Base-by-base conservation (phyloP, 2,113 vertebrate species). In the Sebastes schlegelii region DNA sequence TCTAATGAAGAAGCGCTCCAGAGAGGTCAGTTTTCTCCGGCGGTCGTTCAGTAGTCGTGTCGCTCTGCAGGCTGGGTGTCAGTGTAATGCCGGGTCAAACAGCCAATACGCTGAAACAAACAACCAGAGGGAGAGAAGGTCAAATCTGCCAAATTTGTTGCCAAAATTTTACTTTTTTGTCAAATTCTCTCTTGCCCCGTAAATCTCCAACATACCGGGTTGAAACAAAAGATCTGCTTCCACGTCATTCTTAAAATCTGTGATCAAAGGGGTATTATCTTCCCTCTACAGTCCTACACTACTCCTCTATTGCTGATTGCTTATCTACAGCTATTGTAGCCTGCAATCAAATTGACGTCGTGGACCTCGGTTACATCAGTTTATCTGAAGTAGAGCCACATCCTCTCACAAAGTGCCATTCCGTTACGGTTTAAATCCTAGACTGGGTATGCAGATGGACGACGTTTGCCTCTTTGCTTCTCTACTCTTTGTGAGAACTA, bases 1-100 rank as follows among this genome's bases (percentile, higher is more conserved):
- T 95, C 94, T 95, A 93, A 94, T 90, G 75, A n/a, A 92, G 91
- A 95, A 90, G 88, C 93, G 94, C 94, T 95, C 95, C 74, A 74
- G 64, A 74, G 76, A 81, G 84, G 80, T 78, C 69, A 40, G 63
- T 26, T 26, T 26, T 26, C 26, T 26, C 26, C 2, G 26, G 2
- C 26, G 26, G 26, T 26, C 42, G 34, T 26, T 79, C 54, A 48
- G 52, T 49, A 12, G 74, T 69, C 23, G 26, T 6, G 62, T 70
- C 55, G 57, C 72, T 65, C 73, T 51, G 63, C 70, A 8, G 64
- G 80, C 58, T 62, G 68, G 34, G 43, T 51, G 45, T 76, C 69
- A 34, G 74, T 26, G 5, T 77, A 65, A 77, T 71, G 85, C 84
- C 76, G 17, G 83, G 26, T 52, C 79, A 78, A 83, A 64, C 77